Evolutionary conservation across 2,797 vertebrate species (phyloP), one percentile per base, ranked within the genome.

Genomic region (Chrysocyon brachyurus): DNA sequence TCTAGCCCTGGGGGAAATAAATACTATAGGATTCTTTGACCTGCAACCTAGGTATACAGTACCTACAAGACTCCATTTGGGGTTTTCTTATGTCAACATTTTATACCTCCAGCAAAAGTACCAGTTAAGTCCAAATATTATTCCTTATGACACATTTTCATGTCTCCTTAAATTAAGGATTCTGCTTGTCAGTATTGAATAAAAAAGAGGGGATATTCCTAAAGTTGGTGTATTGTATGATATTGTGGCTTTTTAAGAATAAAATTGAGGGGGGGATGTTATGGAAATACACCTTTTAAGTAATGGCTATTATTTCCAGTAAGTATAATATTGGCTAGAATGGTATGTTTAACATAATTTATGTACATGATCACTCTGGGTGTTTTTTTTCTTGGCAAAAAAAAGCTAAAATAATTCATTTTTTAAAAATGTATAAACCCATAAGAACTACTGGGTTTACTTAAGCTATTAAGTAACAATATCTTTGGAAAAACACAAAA

Each of bases 1-100:
- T 97, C 56, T 98, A 87, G 88, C 96, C 40, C 83, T 96, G 33
- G 64, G 91, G 92, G 83, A 97, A 97, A 96, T 97, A 97, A 97
- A 96, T 95, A 93, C 54, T 10, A 75, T 90, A 81, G 75, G 87
- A 97, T 91, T 96, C 0, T 96, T 96, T 95, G 91, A 95, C 87
- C 57, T 95, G 57, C 24, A 94, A 96, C 63, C 61, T 28, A 82
- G 24, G 72, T 87, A 56, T 59, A 86, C 0, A 77, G 15, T 70
- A 92, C 57, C 70, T 89, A 61, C 31, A 92, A 57, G 26, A 94
- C 78, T 87, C 40, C 61, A 84, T 84, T 81, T 96, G 26, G 89
- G 24, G 16, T 84, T 96, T 97, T 91, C 31, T 83, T 93, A 56
- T 87, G 26, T 92, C 77, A 96, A 40, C 49, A 89, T 84, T 84